Conservation (phyloP, 92 coral and sea anemone species). For the Parazoanthus swiftii region DNA sequence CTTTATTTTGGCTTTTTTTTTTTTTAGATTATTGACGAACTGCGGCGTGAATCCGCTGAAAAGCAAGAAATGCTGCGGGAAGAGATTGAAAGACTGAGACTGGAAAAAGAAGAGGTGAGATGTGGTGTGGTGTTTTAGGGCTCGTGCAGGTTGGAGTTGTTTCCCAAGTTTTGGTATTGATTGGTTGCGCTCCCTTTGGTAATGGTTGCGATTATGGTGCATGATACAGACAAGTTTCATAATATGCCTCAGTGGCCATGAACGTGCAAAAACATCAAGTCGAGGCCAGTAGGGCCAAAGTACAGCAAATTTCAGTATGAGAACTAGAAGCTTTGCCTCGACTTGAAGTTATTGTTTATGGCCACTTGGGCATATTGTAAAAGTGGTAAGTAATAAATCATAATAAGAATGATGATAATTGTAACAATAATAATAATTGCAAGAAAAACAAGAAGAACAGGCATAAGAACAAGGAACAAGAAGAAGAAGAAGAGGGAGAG, state of each 20-base stretch:
- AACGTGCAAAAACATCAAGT: too few relatives aligned
- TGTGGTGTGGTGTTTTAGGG: neutral
- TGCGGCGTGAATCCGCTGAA: conserved; percentile 33
- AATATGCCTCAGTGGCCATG: too few relatives aligned
- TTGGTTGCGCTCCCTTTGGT: neutral
- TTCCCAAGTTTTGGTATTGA: neutral
- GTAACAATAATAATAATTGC: neutral
- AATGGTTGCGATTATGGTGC: neutral
- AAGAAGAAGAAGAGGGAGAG: too few relatives aligned
- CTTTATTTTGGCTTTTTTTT: neutral
- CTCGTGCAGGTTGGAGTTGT: neutral
- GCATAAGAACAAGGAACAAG: too few relatives aligned
- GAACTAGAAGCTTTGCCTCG: too few relatives aligned
- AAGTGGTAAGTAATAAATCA: neutral
- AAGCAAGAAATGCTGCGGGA: conserved; percentile 32
- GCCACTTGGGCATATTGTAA: too few relatives aligned
- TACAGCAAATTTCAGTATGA: neutral
- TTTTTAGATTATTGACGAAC: conserved; percentile 29
- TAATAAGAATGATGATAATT: neutral
- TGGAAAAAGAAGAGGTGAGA: conserved; percentile 34
- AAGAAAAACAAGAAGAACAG: too few relatives aligned
- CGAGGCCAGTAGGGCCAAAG: neutral
- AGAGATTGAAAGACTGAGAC: conserved; percentile 30
- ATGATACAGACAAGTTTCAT: too few relatives aligned
- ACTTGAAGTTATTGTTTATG: too few relatives aligned